These are phyloP conservation scores for Melanotaenia duboulayi DNA, from an alignment of 2,113 vertebrate genomes.

Conservation along the genomic window DNA sequence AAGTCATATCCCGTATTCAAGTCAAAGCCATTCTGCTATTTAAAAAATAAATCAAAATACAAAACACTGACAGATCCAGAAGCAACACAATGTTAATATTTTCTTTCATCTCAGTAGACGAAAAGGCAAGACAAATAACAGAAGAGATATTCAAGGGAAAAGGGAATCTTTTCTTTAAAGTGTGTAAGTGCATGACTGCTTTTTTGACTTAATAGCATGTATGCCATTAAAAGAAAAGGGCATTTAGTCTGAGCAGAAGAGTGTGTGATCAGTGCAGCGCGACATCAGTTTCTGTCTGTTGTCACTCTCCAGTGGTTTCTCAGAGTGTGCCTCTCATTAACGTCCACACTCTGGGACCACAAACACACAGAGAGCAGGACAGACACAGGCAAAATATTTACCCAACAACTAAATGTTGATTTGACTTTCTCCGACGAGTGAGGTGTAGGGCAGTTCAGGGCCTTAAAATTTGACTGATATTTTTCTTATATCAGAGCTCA, in stretches of 20 bases:
- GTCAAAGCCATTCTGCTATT: background rate
- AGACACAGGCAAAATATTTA: slow-evolving; percentile 54
- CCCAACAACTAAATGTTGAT: slow-evolving; percentile 74
- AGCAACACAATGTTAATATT: slow-evolving; percentile 16
- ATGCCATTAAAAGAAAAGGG: slow-evolving; percentile 58
- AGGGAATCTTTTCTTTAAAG: background rate
- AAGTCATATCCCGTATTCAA: background rate
- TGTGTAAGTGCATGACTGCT: slow-evolving; percentile 13
- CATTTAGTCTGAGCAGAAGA: slow-evolving; percentile 53
- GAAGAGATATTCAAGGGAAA: background rate
- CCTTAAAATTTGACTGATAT: slow-evolving; percentile 39
- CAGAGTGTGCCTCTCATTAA: slow-evolving; percentile 65
- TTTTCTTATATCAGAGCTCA: slow-evolving; percentile 36
- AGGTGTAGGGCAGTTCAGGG: slow-evolving; percentile 59
- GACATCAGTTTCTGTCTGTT: slow-evolving; percentile 62
- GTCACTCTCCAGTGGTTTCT: slow-evolving; percentile 56
- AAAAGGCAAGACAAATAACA: slow-evolving; percentile 4
- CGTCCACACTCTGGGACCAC: slow-evolving; percentile 12
- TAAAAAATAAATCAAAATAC: too few relatives aligned
- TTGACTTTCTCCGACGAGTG: slow-evolving; percentile 57
- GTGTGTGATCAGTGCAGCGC: slow-evolving; percentile 64
- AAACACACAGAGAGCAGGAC: slow-evolving; percentile 25
- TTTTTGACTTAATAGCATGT: slow-evolving; percentile 49
- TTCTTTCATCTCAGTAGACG: slow-evolving; percentile 1
- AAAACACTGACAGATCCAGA: background rate